These are phyloP conservation scores for Oxycera nigricornis DNA, from an alignment of 2,888 invertebrate genomes.

Conservation along the genomic window DNA sequence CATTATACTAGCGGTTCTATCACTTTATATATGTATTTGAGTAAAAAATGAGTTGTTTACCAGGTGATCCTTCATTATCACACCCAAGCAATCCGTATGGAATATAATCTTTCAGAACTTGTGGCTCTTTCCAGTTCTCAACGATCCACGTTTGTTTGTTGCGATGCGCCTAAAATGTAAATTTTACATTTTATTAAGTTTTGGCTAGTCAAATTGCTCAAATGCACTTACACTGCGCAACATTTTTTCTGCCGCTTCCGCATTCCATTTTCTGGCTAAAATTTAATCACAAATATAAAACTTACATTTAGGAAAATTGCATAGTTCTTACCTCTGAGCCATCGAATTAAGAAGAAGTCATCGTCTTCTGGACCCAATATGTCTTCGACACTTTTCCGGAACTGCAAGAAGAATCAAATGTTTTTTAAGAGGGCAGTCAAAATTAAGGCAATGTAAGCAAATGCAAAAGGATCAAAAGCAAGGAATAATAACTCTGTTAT, in stretches of 20 bases:
- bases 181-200: neutral
- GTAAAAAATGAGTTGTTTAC: constrained; percentile 53
- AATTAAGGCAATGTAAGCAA: too few species aligned
- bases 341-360: constrained; percentile 79
- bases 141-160: constrained; percentile 68
- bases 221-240: constrained; percentile 73
- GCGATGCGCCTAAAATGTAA: constrained; percentile 49
- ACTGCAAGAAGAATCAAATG: constrained; percentile 72
- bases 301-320: neutral
- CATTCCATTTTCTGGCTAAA: constrained; percentile 84
- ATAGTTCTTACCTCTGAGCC: constrained; percentile 75
- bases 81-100: constrained; percentile 82
- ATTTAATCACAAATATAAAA: neutral
- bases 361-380: constrained; percentile 74
- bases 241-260: constrained; percentile 91
- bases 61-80: constrained; percentile 84
- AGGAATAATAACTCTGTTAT: too few species aligned
- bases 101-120: constrained; percentile 73
- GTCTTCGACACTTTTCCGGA: constrained; percentile 74
- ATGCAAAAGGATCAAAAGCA: too few species aligned
- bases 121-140: constrained; percentile 77
- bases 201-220: neutral
- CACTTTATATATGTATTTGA: neutral
- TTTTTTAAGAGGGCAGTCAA: too few species aligned
- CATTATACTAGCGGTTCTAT: neutral